A percentile compares a stretch with the other conserved stretches of the same genome.
Conservation (phyloP, 2,888 invertebrate species). For the Alloscopus bannaensis region DNA sequence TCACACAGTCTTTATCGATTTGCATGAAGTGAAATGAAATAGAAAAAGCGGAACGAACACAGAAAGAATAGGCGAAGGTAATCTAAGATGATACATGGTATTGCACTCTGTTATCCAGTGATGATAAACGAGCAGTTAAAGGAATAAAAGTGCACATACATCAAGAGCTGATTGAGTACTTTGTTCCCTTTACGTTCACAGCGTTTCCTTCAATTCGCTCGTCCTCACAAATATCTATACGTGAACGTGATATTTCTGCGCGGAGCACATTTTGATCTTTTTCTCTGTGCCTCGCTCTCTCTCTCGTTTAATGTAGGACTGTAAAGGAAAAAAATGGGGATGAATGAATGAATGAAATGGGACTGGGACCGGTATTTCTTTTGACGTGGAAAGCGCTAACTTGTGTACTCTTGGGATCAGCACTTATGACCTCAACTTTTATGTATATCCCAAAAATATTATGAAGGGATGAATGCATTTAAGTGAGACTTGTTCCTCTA, state of each 20-base stretch:
- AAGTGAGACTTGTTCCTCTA: constrained; percentile 49
- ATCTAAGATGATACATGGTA: constrained; percentile 16
- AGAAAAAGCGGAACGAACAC: not conserved
- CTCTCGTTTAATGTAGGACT: not conserved
- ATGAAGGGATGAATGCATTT: constrained; percentile 53
- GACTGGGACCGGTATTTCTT: constrained; percentile 62
- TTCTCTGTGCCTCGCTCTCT: not conserved
- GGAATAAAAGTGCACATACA: constrained; percentile 57
- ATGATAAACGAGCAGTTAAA: constrained; percentile 59
- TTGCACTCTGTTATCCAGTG: constrained; percentile 15
- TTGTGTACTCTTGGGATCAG: constrained; percentile 62
- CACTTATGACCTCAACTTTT: constrained; percentile 62
- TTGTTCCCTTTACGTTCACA: constrained; percentile 21
- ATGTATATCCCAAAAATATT: constrained; percentile 46
- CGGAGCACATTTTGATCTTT: too few relatives aligned
- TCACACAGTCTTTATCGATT: constrained; percentile 37
- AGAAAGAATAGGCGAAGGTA: constrained; percentile 4
- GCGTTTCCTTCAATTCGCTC: constrained; percentile 28
- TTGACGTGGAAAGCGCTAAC: constrained; percentile 58
- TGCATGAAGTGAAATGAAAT: constrained; percentile 27
- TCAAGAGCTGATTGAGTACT: constrained; percentile 58
- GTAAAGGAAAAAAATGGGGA: constrained; percentile 42
- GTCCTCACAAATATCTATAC: not conserved
- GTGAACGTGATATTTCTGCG: not conserved
- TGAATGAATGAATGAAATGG: constrained; percentile 62